Evolutionary conservation across 2,888 invertebrate species (phyloP).

Genomic region (Zygogramma bicolorata): DNA sequence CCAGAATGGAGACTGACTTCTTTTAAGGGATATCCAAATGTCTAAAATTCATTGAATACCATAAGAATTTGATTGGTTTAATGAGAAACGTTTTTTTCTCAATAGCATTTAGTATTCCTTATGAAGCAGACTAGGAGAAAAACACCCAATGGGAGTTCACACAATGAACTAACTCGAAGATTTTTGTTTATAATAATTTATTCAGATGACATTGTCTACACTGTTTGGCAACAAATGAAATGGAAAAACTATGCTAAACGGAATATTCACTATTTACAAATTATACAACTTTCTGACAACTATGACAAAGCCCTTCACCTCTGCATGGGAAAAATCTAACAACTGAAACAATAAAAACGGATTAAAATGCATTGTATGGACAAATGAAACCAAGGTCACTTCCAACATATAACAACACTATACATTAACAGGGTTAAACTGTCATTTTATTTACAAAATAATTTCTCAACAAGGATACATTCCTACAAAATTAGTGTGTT

Average conservation of each 20-base stretch:
- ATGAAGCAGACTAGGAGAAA: no score
- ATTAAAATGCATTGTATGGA: constrained; percentile 13
- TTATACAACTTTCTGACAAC: constrained; percentile 26
- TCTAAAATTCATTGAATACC: no score
- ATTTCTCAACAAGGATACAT: constrained; percentile 52
- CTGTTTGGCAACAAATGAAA: constrained; percentile 46
- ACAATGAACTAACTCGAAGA: no score
- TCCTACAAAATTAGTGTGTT: constrained; percentile 53
- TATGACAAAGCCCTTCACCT: constrained; percentile 45
- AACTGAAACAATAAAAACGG: constrained; percentile 17
- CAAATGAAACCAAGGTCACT: constrained; percentile 50
- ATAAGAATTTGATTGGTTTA: no score
- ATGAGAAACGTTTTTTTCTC: no score
- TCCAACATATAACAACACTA: constrained; percentile 54
- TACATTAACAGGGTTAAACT: constrained; percentile 52
- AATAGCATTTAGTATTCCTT: no score
- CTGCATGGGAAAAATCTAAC: constrained; percentile 22
- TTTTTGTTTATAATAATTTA: constrained; percentile 43
- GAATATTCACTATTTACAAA: constrained; percentile 38
- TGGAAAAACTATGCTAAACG: constrained; percentile 26
- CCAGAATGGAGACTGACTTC: no score
- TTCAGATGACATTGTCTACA: constrained; percentile 44
- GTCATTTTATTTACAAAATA: constrained; percentile 53
- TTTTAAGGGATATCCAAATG: no score
- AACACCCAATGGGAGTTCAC: no score